Conservation (phyloP, 2,888 invertebrate species). For the Macrophya alboannulata region DNA sequence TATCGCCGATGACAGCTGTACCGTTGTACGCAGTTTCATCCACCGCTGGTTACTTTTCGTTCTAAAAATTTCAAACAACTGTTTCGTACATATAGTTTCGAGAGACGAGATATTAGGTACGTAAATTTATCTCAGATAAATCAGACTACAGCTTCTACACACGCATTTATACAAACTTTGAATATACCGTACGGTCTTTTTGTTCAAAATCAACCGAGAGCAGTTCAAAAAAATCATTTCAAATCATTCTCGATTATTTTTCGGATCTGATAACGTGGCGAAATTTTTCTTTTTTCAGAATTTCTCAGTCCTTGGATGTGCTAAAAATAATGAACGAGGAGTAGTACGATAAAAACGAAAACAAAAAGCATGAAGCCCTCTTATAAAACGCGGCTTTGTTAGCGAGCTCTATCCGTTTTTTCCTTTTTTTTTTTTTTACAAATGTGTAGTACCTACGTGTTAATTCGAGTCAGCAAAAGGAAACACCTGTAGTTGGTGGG, state of each 20-base stretch:
- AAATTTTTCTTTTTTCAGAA: not conserved
- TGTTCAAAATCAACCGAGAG: too few relatives aligned
- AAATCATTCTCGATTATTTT: not conserved
- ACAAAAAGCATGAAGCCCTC: slow-evolving; percentile 9
- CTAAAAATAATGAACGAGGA: too few relatives aligned
- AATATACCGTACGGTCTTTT: too few relatives aligned
- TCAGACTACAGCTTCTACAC: too few relatives aligned
- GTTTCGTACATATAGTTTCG: too few relatives aligned
- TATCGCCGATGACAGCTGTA: slow-evolving; percentile 94
- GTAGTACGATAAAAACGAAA: not conserved
- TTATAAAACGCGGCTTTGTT: not conserved
- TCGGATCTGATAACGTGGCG: not conserved
- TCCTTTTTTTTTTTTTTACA: not conserved
- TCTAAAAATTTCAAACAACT: slow-evolving; percentile 83
- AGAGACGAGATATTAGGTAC: too few relatives aligned
- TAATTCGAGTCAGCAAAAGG: slow-evolving; percentile 12
- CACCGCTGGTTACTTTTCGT: slow-evolving; percentile 97
- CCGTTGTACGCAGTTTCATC: slow-evolving; percentile 97
- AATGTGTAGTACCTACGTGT: not conserved
- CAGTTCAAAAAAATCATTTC: not conserved
- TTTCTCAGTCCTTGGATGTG: not conserved
- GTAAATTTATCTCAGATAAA: too few relatives aligned
- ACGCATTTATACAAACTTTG: too few relatives aligned
- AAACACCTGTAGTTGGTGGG: not conserved
- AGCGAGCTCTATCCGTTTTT: not conserved